Percentiles rank a stretch among this genome's conserved stretches.
These are phyloP conservation scores for Hypotaenidia philippensis DNA, from an alignment of 2,797 vertebrate species.

Conservation along the genomic window DNA sequence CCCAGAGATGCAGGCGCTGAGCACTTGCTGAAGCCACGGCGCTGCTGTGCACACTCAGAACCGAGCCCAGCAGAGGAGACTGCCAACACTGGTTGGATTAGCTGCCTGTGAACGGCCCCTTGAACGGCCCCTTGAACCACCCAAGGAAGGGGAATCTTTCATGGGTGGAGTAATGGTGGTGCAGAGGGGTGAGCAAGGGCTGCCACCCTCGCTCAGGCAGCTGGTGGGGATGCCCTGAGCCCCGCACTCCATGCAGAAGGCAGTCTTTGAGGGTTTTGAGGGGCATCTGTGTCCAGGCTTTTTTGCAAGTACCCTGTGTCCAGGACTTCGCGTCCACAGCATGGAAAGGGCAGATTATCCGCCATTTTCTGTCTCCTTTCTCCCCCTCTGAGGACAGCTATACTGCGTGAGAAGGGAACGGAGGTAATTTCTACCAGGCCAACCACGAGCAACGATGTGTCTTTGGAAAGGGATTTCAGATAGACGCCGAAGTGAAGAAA, in stretches of 20 bases:
- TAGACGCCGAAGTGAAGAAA: fast-evolving
- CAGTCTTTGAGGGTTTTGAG: fast-evolving
- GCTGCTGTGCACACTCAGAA: fast-evolving
- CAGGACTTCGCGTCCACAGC: not conserved
- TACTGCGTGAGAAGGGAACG: not conserved
- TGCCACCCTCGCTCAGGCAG: not conserved
- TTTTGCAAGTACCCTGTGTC: not conserved
- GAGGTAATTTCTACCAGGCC: not conserved
- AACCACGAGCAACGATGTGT: fast-evolving
- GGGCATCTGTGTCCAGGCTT: not conserved
- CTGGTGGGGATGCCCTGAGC: fast-evolving
- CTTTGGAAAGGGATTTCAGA: not conserved
- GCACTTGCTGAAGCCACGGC: fast-evolving
- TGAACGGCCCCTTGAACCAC: fast-evolving
- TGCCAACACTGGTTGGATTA: fast-evolving
- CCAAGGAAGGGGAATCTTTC: not conserved
- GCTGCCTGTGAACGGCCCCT: not conserved
- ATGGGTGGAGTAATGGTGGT: not conserved
- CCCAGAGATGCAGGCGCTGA: fast-evolving
- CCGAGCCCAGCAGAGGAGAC: fast-evolving
- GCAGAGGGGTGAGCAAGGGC: not conserved
- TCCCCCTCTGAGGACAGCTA: not conserved
- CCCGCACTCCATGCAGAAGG: fast-evolving
- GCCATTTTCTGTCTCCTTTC: not conserved
- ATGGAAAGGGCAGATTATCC: not conserved